Conservation (phyloP, 2,888 invertebrate species). For the Sussaba pulchella region DNA sequence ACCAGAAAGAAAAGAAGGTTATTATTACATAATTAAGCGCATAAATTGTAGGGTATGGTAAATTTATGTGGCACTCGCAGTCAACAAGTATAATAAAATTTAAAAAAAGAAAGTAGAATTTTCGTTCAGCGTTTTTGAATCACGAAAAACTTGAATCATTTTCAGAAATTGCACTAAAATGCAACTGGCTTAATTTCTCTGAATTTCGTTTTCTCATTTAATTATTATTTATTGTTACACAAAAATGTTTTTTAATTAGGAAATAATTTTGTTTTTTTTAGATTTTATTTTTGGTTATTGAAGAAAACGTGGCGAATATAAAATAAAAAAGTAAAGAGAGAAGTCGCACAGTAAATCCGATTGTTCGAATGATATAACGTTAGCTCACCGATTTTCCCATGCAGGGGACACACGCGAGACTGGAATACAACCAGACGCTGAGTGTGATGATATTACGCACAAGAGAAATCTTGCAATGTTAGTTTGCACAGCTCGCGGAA, state of each 20-base stretch:
- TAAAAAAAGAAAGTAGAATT: too few relatives aligned
- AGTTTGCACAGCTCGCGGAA: background rate
- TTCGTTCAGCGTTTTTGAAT: too few relatives aligned
- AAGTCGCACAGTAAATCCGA: constrained; percentile 59
- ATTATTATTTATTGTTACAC: too few relatives aligned
- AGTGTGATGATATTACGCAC: constrained; percentile 19
- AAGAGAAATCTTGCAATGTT: constrained; percentile 37
- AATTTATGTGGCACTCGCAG: background rate
- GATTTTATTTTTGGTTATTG: background rate
- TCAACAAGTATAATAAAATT: background rate
- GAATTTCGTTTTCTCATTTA: too few relatives aligned
- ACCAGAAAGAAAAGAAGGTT: constrained; percentile 22
- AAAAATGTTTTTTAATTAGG: too few relatives aligned
- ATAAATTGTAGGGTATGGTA: background rate
- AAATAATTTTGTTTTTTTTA: constrained; percentile 7
- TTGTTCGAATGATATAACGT: constrained; percentile 66
- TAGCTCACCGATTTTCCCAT: constrained; percentile 65
- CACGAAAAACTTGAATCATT: too few relatives aligned
- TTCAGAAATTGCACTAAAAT: too few relatives aligned
- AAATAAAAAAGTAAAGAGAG: background rate
- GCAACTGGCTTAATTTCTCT: too few relatives aligned
- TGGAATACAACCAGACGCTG: constrained; percentile 30
- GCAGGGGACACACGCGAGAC: constrained; percentile 49
- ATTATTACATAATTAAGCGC: background rate
- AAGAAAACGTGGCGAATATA: background rate